A percentile compares a stretch with the other conserved stretches of the same genome.
Evolutionary conservation across 2,113 vertebrate genomes (phyloP).

Genomic region (Pogonocichla stellata): DNA sequence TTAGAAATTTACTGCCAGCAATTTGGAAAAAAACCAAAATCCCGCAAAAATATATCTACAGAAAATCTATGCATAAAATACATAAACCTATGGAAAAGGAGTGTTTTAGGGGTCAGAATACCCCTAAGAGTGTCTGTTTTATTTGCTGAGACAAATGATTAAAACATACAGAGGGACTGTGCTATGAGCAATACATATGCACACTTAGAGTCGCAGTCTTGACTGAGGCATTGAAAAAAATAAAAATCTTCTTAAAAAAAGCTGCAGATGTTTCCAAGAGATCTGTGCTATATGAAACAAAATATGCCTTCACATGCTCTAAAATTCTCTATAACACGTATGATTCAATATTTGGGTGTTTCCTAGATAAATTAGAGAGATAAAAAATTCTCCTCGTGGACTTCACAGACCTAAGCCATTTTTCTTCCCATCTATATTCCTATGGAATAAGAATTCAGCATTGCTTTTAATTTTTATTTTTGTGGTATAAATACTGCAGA

Average conservation of each 20-base stretch:
- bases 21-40: neutral
- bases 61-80: neutral
- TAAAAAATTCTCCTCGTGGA: neutral
- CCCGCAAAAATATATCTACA: neutral
- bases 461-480: neutral
- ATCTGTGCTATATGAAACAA: neutral
- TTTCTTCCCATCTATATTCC: neutral
- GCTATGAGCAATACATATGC: neutral
- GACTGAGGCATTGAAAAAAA: neutral
- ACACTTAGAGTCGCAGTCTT: neutral
- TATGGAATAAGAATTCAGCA: neutral
- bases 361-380: neutral
- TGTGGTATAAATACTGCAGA: neutral
- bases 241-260: neutral
- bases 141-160: neutral
- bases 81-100: neutral
- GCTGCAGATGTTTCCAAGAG: neutral
- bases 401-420: neutral
- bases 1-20: neutral
- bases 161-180: neutral
- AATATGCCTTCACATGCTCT: rapidly evolving
- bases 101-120: neutral
- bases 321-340: neutral
- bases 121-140: neutral
- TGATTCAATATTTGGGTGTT: neutral